Percentiles rank a stretch among this genome's conserved stretches.
These are phyloP conservation scores for Drosophila persimilis DNA, from an alignment of 1,140 invertebrate species.

Conservation along the genomic window DNA sequence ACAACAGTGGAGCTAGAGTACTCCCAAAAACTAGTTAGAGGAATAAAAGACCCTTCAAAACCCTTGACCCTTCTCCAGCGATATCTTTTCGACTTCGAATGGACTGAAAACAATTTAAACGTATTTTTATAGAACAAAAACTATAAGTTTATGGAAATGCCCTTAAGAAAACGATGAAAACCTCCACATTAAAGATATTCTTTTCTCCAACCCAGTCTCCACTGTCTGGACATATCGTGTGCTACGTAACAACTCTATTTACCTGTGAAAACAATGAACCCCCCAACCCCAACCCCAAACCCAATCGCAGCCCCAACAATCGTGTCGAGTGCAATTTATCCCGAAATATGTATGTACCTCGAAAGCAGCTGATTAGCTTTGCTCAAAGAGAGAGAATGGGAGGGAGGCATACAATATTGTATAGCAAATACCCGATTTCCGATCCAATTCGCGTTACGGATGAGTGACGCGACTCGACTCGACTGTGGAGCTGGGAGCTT, in stretches of 20 bases:
- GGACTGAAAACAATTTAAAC: too few relatives aligned
- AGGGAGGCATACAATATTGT: slow-evolving; percentile 7
- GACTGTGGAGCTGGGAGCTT: slow-evolving; percentile 30
- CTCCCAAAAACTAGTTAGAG: too few relatives aligned
- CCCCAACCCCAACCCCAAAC: neutral
- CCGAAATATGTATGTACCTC: slow-evolving; percentile 27
- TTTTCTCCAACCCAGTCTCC: too few relatives aligned
- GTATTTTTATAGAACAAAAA: too few relatives aligned
- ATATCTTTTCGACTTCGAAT: too few relatives aligned
- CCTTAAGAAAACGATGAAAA: too few relatives aligned
- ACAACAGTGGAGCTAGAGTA: too few relatives aligned
- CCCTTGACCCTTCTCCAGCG: too few relatives aligned
- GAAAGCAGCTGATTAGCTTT: slow-evolving; percentile 57
- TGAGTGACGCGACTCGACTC: slow-evolving; percentile 33
- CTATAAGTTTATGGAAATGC: too few relatives aligned
- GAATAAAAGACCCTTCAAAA: too few relatives aligned
- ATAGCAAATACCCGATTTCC: slow-evolving; percentile 47
- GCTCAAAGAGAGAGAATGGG: slow-evolving; percentile 7
- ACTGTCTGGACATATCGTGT: slow-evolving; percentile 20
- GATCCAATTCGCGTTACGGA: slow-evolving; percentile 58
- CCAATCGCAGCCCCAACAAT: slow-evolving; percentile 9
- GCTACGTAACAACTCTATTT: slow-evolving; percentile 39
- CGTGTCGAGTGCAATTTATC: slow-evolving; percentile 51
- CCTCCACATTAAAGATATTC: too few relatives aligned
- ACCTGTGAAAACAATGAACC: slow-evolving; percentile 40